phyloP scores from a whole-genome alignment of 2,113 vertebrate species.

The Melanerpes aurifrons region DNA sequence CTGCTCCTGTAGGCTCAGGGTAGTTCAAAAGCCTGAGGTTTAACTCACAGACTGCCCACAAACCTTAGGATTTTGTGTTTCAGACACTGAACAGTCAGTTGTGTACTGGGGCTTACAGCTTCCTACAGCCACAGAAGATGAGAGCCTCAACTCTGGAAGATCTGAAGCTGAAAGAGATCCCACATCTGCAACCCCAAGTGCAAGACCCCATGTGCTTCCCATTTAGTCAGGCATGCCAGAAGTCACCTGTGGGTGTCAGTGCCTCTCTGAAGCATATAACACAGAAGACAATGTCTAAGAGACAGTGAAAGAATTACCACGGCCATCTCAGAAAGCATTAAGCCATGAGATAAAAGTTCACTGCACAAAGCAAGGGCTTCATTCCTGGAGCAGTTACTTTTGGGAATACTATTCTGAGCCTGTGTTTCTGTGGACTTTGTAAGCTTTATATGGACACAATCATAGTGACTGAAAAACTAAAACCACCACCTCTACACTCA shows the following conservation, averaged over 20 bases:
- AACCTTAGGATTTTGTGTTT: neutral
- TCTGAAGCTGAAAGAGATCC: neutral
- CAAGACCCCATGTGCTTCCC: neutral
- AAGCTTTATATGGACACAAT: neutral
- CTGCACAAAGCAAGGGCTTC: neutral
- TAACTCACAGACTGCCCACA: neutral
- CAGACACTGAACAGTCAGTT: neutral
- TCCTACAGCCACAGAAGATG: neutral
- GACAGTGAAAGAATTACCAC: neutral
- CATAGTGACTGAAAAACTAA: neutral
- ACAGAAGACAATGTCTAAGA: neutral
- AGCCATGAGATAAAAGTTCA: neutral
- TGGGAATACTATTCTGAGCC: neutral
- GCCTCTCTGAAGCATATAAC: neutral
- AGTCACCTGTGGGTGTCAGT: neutral
- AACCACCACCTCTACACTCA: neutral
- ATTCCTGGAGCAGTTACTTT: neutral
- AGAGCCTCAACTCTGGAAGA: neutral
- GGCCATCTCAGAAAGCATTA: neutral
- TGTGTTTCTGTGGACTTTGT: neutral
- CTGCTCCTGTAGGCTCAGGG: neutral
- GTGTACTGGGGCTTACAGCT: neutral
- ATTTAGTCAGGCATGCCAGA: neutral
- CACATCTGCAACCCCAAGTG: too few relatives aligned
- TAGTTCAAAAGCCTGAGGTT: neutral